Evolutionary conservation across 2,888 invertebrate species (phyloP).

Genomic region (Torymus tubicola): DNA sequence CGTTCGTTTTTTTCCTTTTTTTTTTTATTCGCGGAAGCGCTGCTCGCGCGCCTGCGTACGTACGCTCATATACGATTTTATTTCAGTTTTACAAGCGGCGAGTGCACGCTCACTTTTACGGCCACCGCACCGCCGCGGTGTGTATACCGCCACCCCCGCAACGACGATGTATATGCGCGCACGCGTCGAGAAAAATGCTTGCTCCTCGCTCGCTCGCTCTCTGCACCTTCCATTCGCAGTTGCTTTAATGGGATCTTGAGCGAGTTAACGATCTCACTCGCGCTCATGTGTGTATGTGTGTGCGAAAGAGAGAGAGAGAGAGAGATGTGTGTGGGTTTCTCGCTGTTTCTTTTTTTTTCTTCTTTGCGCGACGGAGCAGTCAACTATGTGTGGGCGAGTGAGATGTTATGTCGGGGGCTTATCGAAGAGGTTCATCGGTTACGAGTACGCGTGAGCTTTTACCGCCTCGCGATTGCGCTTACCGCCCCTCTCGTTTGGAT

Average conservation of each 20-base stretch:
- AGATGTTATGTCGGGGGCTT: slow-evolving; percentile 24
- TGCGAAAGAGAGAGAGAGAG: background rate
- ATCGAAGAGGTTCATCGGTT: slow-evolving; percentile 23
- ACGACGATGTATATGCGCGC: too few relatives aligned
- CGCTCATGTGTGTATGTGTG: background rate
- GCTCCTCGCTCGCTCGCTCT: background rate
- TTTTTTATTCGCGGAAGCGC: slow-evolving; percentile 39
- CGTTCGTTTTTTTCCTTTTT: background rate
- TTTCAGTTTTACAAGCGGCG: slow-evolving; percentile 53
- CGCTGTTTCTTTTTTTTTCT: background rate
- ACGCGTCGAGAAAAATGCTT: slow-evolving; percentile 30
- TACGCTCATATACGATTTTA: slow-evolving; percentile 39
- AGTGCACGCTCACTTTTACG: slow-evolving; percentile 40
- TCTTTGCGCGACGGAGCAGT: background rate
- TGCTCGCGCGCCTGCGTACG: too few relatives aligned
- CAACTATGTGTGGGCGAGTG: background rate
- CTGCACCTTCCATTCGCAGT: slow-evolving; percentile 50
- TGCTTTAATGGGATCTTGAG: slow-evolving; percentile 53
- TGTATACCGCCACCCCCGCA: background rate
- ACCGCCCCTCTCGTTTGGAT: background rate
- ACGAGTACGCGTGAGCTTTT: background rate
- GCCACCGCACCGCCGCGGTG: slow-evolving; percentile 15
- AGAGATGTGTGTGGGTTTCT: background rate
- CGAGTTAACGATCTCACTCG: slow-evolving; percentile 51
- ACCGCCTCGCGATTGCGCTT: background rate